Conservation (phyloP, 23 tunicate genomes). For the Botrylloides violaceus region DNA sequence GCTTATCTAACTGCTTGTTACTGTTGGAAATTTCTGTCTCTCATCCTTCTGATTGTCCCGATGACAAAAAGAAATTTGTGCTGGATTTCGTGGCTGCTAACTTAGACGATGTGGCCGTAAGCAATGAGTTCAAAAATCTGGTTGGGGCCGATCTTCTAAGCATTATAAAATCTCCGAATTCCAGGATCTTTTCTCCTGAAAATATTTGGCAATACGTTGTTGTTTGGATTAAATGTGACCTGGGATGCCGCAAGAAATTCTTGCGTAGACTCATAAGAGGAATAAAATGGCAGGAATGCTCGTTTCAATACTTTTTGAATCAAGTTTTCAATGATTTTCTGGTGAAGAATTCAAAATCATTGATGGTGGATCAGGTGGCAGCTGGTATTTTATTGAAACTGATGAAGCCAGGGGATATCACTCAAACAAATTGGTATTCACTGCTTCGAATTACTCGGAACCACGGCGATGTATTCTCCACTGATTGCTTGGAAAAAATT, state of each 20-base stretch:
- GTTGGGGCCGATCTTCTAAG: neutral
- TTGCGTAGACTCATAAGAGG: neutral
- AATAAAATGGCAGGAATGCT: neutral
- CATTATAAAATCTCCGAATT: neutral
- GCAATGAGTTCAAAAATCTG: neutral
- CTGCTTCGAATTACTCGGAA: neutral
- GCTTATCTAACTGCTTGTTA: neutral
- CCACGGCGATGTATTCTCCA: neutral
- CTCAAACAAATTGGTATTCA: neutral
- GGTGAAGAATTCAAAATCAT: neutral
- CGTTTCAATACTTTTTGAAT: neutral
- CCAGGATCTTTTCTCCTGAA: neutral
- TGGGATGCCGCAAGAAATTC: neutral
- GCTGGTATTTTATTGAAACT: neutral
- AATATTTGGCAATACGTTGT: neutral
- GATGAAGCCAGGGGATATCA: neutral
- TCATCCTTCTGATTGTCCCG: neutral
- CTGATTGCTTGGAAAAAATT: neutral
- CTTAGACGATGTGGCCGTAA: neutral
- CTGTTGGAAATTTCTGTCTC: neutral
- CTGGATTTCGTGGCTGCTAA: neutral
- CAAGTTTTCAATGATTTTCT: neutral
- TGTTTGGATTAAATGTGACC: neutral
- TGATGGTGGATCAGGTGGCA: neutral
- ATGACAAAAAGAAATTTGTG: neutral